Conservation (phyloP, 37 sponge, comb jelly and placozoan genomes). For the Eunapius fragilis region DNA sequence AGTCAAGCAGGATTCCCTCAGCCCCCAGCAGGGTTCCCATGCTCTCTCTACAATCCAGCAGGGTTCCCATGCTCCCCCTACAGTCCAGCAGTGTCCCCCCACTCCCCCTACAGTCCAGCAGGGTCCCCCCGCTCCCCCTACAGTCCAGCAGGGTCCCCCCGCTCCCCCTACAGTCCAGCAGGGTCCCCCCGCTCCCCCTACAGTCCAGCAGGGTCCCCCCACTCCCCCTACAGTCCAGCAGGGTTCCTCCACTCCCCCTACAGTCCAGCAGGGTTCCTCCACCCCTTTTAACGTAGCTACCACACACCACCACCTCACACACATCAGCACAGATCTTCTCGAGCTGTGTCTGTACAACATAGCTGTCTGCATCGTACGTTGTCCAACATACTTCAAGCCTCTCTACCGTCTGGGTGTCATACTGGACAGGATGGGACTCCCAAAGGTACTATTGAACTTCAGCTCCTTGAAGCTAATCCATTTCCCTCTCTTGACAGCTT, state of each 20-base stretch:
- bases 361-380: conserved; percentile 53
- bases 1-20: neutral
- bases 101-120: neutral
- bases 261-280: no score
- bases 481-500: neutral
- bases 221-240: neutral
- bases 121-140: neutral
- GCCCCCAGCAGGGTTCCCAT: neutral
- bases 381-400: conserved; percentile 65
- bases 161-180: neutral
- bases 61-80: neutral
- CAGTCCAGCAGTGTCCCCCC: no score
- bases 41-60: neutral
- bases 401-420: conserved; percentile 47
- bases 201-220: no score
- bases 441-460: conserved; percentile 10
- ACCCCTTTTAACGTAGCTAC: no score
- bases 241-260: neutral
- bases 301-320: neutral
- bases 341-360: conserved; percentile 58
- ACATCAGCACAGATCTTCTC: neutral
- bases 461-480: neutral
- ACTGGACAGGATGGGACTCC: conserved; percentile 13
- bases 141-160: neutral
- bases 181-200: no score